Base-by-base conservation (phyloP, 2,797 vertebrate species). In the Prunella strophiata region DNA sequence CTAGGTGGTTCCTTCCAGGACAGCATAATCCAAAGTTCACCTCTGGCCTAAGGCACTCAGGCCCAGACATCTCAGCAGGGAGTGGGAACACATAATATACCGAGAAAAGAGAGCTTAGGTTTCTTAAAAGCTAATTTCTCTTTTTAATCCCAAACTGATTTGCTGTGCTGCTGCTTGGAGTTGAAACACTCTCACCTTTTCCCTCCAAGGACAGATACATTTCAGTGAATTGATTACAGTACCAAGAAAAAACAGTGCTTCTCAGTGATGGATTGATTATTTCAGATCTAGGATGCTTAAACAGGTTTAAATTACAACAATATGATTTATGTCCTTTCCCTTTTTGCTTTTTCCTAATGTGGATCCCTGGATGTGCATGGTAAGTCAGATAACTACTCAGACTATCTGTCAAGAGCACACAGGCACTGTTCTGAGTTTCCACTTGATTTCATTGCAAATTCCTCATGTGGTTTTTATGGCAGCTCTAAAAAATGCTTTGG, bases 361-460 rank as follows among this genome's bases (percentile, higher is more conserved):
- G 57, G 36, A 70, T 54, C 23, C 11, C 50, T 48, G 55, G 21
- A 50, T 81, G 23, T 36, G 12, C 61, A 21, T 47, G 42, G 45
- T 65, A 76, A 85, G 40, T 90, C 71, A 85, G 62, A 27, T 47
- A 65, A 78, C 70, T 76, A 50, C 34, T 72, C 59, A 50, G 76
- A 22, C 75, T 91, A 75, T 85, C 91, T 96, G 75, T 89, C 57
- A 66, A 27, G 80, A 68, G 55, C 29, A 83, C 82, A 70, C 32
- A 30, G 66, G 71, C 36, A 55, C 52, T 72, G n/a, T 68, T 89
- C 62, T 61, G 85, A 84, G 40, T 91, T 96, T 79, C 89, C 79
- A 58, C 66, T 93, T 94, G 73, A 83, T 84, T 90, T 87, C 52
- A 66, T 58, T 68, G 22, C 51, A 71, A 26, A 78, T 91, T 92